These are phyloP conservation scores for Malthinus seriepunctatus DNA, from an alignment of 2,888 invertebrate species.

Conservation along the genomic window DNA sequence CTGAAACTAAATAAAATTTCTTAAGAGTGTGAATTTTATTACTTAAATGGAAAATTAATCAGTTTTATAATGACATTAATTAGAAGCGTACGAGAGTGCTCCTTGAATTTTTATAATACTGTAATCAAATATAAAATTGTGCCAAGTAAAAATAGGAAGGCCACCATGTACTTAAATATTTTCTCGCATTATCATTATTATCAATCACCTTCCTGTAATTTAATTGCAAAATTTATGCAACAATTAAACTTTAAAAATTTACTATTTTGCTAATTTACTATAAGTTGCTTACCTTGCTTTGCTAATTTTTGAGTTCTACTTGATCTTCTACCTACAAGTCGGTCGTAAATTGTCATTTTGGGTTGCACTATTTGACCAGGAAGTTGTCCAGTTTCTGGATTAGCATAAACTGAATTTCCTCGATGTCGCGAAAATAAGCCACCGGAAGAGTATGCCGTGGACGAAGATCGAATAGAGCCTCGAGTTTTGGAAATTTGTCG, in stretches of 20 bases:
- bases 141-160: conserved; percentile 14
- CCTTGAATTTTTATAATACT: not conserved
- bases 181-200: not conserved
- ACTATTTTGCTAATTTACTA: not conserved
- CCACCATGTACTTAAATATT: not conserved
- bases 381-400: conserved; percentile 55
- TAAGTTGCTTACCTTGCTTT: conserved; percentile 65
- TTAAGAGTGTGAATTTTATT: not conserved
- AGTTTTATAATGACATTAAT: not conserved
- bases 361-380: conserved; percentile 59
- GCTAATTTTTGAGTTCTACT: conserved; percentile 69
- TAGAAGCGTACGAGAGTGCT: not conserved
- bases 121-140: conserved; percentile 6
- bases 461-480: conserved; percentile 82
- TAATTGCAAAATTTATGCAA: not conserved
- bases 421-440: conserved; percentile 76
- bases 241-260: too few species aligned
- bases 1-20: not conserved
- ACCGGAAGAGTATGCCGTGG: conserved; percentile 82
- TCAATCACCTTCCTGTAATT: conserved; percentile 1
- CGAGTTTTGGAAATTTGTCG: conserved; percentile 81
- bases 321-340: conserved; percentile 80
- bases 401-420: conserved; percentile 73
- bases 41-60: not conserved
- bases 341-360: conserved; percentile 83